phyloP scores from a whole-genome alignment of 2,797 vertebrate genomes.

The Hybognathus amarus region DNA sequence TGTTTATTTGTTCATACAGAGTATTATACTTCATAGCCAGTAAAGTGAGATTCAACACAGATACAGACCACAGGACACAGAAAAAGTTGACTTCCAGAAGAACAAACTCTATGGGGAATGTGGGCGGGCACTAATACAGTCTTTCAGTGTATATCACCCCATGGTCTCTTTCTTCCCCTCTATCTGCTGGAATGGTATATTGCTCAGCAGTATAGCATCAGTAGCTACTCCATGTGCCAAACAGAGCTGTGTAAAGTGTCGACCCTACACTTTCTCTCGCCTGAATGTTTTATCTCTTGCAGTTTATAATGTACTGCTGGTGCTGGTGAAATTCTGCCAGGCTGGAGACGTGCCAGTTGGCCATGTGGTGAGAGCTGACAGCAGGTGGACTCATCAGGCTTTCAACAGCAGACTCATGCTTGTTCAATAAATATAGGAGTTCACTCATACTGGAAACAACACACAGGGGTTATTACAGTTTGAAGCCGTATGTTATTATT shows the following conservation, averaged over 20 bases:
- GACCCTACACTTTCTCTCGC: conserved; percentile 34
- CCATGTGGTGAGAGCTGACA: conserved; percentile 17
- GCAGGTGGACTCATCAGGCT: conserved; percentile 26
- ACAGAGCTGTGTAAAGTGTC: conserved; percentile 33
- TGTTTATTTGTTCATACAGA: neutral
- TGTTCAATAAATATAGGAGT: neutral
- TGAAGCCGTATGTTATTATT: neutral
- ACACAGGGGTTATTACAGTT: conserved; percentile 12
- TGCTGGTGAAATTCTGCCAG: conserved; percentile 49
- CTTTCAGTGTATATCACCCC: neutral
- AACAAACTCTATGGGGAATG: too few species aligned
- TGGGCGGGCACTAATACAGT: neutral
- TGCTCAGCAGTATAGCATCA: conserved; percentile 39
- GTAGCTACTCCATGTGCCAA: conserved; percentile 27
- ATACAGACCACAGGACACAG: too few species aligned
- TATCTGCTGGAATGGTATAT: conserved; percentile 7
- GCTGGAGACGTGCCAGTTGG: conserved; percentile 29
- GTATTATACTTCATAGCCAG: neutral
- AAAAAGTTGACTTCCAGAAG: too few species aligned
- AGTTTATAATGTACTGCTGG: conserved; percentile 45
- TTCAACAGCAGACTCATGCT: conserved; percentile 25
- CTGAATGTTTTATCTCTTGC: conserved; percentile 45
- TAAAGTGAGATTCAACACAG: too few species aligned
- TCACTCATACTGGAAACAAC: neutral
- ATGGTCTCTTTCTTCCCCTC: conserved; percentile 17